These are phyloP conservation scores for Calycopis cecrops DNA, from an alignment of 1,140 invertebrate genomes.

Conservation along the genomic window DNA sequence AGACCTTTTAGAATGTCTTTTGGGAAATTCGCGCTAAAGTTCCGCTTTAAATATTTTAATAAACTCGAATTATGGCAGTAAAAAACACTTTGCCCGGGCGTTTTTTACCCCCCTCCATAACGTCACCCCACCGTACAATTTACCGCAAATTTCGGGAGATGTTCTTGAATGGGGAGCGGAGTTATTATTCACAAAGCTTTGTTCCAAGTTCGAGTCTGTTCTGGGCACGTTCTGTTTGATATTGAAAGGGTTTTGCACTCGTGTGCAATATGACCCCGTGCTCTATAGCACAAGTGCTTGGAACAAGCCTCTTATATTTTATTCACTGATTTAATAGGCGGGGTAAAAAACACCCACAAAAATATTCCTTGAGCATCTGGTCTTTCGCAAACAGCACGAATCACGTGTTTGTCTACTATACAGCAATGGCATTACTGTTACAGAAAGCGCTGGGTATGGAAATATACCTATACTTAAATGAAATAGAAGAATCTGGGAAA, in stretches of 20 bases:
- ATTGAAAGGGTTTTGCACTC: conserved; percentile 38
- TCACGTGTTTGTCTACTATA: too few species aligned
- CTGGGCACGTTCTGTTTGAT: conserved; percentile 49
- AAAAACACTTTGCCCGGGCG: conserved; percentile 65
- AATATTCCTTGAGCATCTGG: too few species aligned
- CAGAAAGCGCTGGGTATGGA: too few species aligned
- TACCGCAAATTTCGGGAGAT: conserved; percentile 45
- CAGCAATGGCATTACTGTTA: too few species aligned
- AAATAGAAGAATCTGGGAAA: too few species aligned
- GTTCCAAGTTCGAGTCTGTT: conserved; percentile 48
- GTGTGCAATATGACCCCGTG: conserved; percentile 11
- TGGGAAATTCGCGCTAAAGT: conserved; percentile 67
- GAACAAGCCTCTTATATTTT: too few species aligned
- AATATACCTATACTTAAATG: too few species aligned
- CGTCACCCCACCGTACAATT: conserved; percentile 46
- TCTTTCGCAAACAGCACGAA: too few species aligned
- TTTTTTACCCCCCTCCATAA: conserved; percentile 45
- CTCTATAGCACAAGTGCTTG: background rate
- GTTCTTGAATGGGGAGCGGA: conserved; percentile 33
- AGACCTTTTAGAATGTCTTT: conserved; percentile 60
- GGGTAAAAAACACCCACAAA: too few species aligned
- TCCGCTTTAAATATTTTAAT: conserved; percentile 73
- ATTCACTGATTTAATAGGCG: too few species aligned
- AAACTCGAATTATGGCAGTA: conserved; percentile 70
- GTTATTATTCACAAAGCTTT: conserved; percentile 71